Evolutionary conservation across 2,888 invertebrate genomes (phyloP).

Genomic region (Busseola fusca): DNA sequence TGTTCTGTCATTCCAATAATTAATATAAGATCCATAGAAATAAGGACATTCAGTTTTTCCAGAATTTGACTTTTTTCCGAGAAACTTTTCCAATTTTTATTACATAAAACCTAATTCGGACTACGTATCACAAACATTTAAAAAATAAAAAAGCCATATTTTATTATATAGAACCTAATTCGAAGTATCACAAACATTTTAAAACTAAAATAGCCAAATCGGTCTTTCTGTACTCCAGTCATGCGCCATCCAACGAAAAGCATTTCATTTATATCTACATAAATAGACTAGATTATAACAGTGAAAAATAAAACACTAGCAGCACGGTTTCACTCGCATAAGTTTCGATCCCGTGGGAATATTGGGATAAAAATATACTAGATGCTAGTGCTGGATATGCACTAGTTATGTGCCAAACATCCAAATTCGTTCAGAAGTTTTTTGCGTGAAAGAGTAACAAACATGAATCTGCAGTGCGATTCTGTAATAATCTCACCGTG

Average conservation of each 20-base stretch:
- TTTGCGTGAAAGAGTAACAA: too few species aligned
- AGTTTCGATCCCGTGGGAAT: too few species aligned
- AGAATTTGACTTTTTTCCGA: neutral
- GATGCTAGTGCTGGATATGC: too few species aligned
- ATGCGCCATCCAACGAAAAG: neutral
- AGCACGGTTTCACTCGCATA: too few species aligned
- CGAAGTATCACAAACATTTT: too few species aligned
- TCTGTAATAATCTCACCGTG: too few species aligned
- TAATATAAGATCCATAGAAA: neutral
- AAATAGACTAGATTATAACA: neutral
- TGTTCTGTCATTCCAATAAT: neutral
- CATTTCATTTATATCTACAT: neutral
- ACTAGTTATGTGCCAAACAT: too few species aligned
- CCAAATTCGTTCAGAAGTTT: too few species aligned
- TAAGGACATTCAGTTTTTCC: neutral
- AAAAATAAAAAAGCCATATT: too few species aligned
- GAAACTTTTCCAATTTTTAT: neutral
- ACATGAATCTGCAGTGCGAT: too few species aligned
- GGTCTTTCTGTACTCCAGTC: neutral
- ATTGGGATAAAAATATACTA: too few species aligned
- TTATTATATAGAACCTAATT: too few species aligned
- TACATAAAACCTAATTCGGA: neutral
- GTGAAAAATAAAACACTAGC: neutral
- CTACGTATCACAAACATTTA: neutral
- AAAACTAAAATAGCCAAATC: neutral